Conservation (phyloP, 2,888 invertebrate genomes). For the Pteria penguin region DNA sequence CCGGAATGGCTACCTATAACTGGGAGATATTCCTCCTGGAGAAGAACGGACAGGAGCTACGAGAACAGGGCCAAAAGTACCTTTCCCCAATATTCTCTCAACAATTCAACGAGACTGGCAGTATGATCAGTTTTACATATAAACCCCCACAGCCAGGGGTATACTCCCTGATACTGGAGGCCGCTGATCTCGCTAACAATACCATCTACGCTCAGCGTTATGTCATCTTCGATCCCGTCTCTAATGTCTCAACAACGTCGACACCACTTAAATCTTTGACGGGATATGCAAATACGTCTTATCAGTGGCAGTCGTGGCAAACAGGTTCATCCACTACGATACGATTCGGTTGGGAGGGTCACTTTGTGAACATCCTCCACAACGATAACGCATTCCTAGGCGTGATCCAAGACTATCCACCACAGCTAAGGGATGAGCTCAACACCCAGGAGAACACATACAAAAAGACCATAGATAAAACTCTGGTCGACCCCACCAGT, state of each 20-base stretch:
- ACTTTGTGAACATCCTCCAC: constrained; percentile 53
- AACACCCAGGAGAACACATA: background rate
- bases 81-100: constrained; percentile 28
- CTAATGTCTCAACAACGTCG: constrained; percentile 35
- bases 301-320: constrained; percentile 50
- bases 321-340: constrained; percentile 20
- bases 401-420: constrained; percentile 42
- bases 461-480: constrained; percentile 5
- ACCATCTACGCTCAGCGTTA: constrained; percentile 52
- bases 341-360: constrained; percentile 45
- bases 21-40: constrained; percentile 50
- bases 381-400: constrained; percentile 47
- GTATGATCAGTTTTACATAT: constrained; percentile 13
- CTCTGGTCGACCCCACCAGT: constrained; percentile 39
- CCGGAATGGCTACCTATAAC: constrained; percentile 49
- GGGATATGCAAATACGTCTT: constrained; percentile 46
- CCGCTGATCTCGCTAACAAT: constrained; percentile 60
- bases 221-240: constrained; percentile 52
- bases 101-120: constrained; percentile 23
- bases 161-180: constrained; percentile 58
- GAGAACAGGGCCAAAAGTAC: constrained; percentile 26
- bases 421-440: constrained; percentile 34
- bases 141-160: constrained; percentile 50
- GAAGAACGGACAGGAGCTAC: constrained; percentile 25
- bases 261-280: constrained; percentile 41